Conservation (phyloP, 1,140 invertebrate species). For the Drosophila bocki region DNA sequence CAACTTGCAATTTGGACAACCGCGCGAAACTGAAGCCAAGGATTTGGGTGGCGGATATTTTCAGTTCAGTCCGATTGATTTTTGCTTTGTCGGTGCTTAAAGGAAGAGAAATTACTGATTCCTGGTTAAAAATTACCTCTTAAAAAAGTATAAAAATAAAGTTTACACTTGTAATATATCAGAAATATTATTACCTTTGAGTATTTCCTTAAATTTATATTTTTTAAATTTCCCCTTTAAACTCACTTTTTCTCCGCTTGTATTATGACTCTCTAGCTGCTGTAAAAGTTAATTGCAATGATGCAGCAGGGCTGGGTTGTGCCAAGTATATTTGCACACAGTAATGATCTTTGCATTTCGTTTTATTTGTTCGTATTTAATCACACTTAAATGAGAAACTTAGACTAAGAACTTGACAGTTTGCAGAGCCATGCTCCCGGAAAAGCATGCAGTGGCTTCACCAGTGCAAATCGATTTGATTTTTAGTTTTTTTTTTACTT, state of each 20-base stretch:
- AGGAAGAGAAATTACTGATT: background rate
- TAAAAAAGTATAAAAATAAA: background rate
- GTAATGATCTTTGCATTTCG: conserved; percentile 17
- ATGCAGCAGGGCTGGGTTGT: background rate
- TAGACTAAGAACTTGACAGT: conserved; percentile 49
- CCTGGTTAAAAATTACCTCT: background rate
- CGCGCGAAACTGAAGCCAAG: conserved; percentile 4
- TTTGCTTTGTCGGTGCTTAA: background rate
- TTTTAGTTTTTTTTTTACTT: conserved; percentile 13
- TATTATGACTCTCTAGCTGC: background rate
- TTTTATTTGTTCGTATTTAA: conserved; percentile 22
- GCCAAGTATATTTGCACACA: background rate
- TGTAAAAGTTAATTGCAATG: conserved; percentile 1
- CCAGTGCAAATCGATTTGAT: conserved; percentile 15
- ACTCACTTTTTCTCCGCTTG: background rate
- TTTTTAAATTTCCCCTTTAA: background rate
- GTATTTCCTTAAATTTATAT: background rate
- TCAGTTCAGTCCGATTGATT: conserved; percentile 38
- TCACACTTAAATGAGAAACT: conserved; percentile 36
- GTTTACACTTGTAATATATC: background rate
- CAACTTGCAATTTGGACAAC: conserved; percentile 30
- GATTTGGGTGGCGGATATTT: conserved; percentile 3
- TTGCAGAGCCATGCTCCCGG: conserved; percentile 28
- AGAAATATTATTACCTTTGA: background rate
- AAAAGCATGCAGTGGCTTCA: conserved; percentile 22